These are phyloP conservation scores for Otolemur crassicaudatus DNA, from an alignment of 2,797 vertebrate genomes.

Conservation along the genomic window DNA sequence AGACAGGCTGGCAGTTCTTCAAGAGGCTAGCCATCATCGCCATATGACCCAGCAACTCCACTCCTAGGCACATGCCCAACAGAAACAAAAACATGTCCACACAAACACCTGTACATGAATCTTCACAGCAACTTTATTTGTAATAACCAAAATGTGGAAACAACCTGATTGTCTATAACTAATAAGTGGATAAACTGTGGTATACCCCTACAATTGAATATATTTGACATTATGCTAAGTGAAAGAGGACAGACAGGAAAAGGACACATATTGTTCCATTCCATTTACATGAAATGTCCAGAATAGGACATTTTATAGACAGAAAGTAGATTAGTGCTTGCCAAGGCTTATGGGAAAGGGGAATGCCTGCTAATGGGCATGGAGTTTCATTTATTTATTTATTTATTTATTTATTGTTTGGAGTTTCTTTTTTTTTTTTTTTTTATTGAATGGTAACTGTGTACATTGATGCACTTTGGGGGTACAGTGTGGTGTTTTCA, in stretches of 20 bases:
- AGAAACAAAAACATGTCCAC: conserved; percentile 1
- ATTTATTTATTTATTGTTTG: too few relatives aligned
- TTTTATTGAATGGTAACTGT: too few relatives aligned
- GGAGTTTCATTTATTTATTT: not conserved
- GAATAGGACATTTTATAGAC: not conserved
- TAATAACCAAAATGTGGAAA: not conserved
- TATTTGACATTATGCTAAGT: not conserved
- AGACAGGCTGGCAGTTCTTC: not conserved
- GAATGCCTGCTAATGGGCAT: not conserved
- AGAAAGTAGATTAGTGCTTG: not conserved
- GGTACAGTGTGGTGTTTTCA: too few relatives aligned
- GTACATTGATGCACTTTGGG: too few relatives aligned
- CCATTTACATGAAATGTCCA: not conserved
- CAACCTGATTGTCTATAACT: not conserved
- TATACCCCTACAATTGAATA: not conserved
- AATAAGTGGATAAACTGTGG: not conserved
- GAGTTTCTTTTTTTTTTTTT: too few relatives aligned
- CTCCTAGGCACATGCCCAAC: not conserved
- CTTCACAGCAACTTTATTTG: not conserved
- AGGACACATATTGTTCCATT: not conserved
- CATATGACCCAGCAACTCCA: not conserved
- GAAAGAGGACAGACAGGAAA: not conserved
- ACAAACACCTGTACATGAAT: not conserved
- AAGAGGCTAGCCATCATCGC: conserved; percentile 3
- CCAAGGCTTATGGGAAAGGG: not conserved